Conservation (phyloP, 2,888 invertebrate species). For the Cancer borealis region DNA sequence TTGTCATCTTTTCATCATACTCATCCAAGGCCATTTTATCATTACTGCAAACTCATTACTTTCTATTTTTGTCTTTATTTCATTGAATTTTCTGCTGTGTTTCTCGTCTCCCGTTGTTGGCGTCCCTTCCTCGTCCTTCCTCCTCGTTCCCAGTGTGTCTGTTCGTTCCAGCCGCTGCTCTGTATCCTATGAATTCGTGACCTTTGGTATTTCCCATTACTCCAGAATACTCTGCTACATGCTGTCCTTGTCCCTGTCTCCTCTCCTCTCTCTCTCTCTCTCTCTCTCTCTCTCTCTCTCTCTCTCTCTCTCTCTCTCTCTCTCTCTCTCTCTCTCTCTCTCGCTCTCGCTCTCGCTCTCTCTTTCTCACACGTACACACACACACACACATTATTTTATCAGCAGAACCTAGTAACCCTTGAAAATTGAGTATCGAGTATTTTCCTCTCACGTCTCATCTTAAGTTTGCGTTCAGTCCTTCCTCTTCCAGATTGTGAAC, state of each 20-base stretch:
- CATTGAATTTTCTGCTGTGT: background rate
- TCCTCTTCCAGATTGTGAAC: background rate
- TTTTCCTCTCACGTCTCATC: conserved; percentile 5
- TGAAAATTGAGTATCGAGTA: background rate
- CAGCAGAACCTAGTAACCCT: background rate
- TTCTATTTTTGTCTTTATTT: too few species aligned
- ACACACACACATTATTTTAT: conserved; percentile 4
- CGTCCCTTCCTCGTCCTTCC: conserved; percentile 10
- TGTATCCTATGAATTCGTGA: conserved; percentile 11
- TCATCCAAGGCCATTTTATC: too few species aligned
- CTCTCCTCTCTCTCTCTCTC: background rate
- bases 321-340: conserved; percentile 53
- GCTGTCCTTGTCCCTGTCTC: background rate
- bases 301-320: conserved; percentile 7
- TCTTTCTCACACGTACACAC: background rate
- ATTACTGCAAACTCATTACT: too few species aligned
- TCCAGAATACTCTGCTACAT: background rate
- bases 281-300: conserved; percentile 37
- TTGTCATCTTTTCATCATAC: background rate
- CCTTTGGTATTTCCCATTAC: conserved; percentile 20
- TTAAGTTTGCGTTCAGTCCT: conserved; percentile 20
- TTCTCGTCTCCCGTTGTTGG: background rate
- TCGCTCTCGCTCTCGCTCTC: conserved; percentile 43
- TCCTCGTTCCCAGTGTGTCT: background rate
- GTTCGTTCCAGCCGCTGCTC: background rate